Evolutionary conservation across 2,888 invertebrate genomes (phyloP), one percentile per base, ranked within the genome.

Genomic region (Augiades crinisus): DNA sequence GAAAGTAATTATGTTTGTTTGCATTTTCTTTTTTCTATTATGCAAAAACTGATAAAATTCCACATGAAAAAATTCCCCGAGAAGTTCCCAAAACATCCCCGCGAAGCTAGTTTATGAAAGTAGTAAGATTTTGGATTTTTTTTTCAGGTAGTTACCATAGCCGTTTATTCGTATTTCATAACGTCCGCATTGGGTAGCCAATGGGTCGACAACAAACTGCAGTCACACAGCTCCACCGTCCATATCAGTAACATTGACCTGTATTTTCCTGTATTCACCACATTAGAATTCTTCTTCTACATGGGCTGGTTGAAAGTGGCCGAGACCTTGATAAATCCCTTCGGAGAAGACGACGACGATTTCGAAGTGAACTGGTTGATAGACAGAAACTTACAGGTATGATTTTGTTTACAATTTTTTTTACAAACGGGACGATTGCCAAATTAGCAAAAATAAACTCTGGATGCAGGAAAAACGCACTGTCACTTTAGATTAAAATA

Each of bases 281-380:
- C 96, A 8, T 84, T 98, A 55, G 96, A 98, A 77, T 96, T 96
- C 75, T 95, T 95, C 77, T 95, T 95, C 84, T 95, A 95, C 69
- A 94, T 95, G 94, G 97, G 97, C 8, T 97, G 97, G 97, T 83
- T 97, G 27, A 97, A 97, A 88, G 97, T 97, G 66, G 97, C 97
- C 14, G 97, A 97, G 81, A 94, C 96, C 0, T 83, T 97, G 47
- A 96, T 98, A 58, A 98, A 98, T 83, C 97, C 97, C 0, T 97
- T 97, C 67, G 97, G 97, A 0, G 96, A 96, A 72, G 96, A 97
- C 65, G 97, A 97, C 69, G 97, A 97, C 68, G 97, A 97, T 67
- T 97, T 97, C 69, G 96, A 97, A 91, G 95, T 95, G 5, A 98
- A 97, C 75, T 97, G 97, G 97, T 93, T 98, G 84, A 95, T 98